phyloP scores from a whole-genome alignment of 2,797 vertebrate species.

The Philypnodon macrostomus region DNA sequence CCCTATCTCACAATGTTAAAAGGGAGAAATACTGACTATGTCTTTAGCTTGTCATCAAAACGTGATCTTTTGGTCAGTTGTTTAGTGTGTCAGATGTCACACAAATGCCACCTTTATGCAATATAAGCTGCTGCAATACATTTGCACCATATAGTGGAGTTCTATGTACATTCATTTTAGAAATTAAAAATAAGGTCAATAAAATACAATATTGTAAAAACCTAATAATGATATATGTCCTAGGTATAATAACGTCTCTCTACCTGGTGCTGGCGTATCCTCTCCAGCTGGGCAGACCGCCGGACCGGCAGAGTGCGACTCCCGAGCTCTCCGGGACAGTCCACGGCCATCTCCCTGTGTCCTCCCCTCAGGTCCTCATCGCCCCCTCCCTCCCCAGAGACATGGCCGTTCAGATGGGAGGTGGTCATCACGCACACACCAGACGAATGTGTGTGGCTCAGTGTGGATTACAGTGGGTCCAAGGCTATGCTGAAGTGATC shows the following conservation, averaged over 20 bases:
- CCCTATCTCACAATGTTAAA: too few relatives aligned
- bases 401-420: slow-evolving; percentile 93
- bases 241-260: not conserved
- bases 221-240: too few relatives aligned
- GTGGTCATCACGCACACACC: slow-evolving; percentile 77
- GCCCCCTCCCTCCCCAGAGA: slow-evolving; percentile 79
- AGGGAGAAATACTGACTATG: too few relatives aligned
- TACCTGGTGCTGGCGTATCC: slow-evolving; percentile 92
- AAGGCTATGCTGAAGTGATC: not conserved
- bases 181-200: too few relatives aligned
- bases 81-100: too few relatives aligned
- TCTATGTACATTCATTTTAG: too few relatives aligned
- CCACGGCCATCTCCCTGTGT: slow-evolving; percentile 95
- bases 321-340: slow-evolving; percentile 93
- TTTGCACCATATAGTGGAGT: too few relatives aligned
- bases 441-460: slow-evolving; percentile 16
- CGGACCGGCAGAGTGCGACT: slow-evolving; percentile 87
- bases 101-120: too few relatives aligned
- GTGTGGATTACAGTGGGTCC: slow-evolving; percentile 6
- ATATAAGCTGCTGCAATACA: too few relatives aligned
- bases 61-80: too few relatives aligned
- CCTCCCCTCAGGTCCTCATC: slow-evolving; percentile 60
- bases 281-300: slow-evolving; percentile 90
- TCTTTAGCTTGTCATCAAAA: too few relatives aligned
- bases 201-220: too few relatives aligned